These are phyloP conservation scores for Peromyscus attwateri DNA, from an alignment of 2,797 vertebrate species.

Conservation along the genomic window DNA sequence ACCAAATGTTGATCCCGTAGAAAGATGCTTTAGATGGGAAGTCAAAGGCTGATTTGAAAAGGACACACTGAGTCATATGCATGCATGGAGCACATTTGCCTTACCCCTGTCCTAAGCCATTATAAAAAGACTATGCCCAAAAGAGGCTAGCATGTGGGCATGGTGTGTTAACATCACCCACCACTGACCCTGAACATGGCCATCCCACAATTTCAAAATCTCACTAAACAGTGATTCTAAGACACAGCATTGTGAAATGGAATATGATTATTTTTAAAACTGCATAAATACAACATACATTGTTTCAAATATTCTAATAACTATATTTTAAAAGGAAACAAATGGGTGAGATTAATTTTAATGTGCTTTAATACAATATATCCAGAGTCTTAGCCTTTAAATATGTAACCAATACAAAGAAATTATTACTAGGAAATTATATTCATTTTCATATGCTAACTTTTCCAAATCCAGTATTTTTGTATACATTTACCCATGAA, in stretches of 20 bases:
- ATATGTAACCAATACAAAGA: background rate
- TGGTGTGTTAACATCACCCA: background rate
- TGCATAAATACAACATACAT: background rate
- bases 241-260: background rate
- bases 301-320: constrained; percentile 15
- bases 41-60: background rate
- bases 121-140: background rate
- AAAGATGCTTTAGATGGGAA: background rate
- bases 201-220: background rate
- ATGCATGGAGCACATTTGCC: background rate
- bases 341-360: constrained; percentile 13
- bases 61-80: background rate
- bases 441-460: background rate
- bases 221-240: background rate
- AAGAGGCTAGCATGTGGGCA: background rate
- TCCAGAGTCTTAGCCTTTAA: constrained; percentile 17
- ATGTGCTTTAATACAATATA: background rate
- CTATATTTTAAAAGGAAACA: constrained; percentile 23
- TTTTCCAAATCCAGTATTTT: constrained; percentile 29
- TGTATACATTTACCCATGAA: background rate
- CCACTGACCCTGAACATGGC: background rate
- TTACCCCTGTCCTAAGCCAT: background rate
- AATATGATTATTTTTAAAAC: background rate
- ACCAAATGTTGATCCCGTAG: background rate
- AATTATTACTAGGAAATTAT: background rate